Conservation (phyloP, 2,797 vertebrate genomes). For the Chaetodon trifasciatus region DNA sequence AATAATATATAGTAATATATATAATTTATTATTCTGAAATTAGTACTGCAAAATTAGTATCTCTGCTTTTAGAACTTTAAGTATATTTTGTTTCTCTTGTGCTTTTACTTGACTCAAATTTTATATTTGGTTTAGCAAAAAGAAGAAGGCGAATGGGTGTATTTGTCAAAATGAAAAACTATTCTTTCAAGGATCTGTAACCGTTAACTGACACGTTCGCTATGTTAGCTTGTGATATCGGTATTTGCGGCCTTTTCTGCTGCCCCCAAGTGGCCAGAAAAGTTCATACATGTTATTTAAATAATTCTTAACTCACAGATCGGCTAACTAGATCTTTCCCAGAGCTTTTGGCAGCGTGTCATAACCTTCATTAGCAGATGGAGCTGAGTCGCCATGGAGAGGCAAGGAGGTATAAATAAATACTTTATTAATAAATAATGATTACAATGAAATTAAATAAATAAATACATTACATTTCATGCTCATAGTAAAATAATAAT, state of each 20-base stretch:
- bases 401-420: neutral
- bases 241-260: neutral
- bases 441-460: neutral
- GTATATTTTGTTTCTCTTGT: too few relatives aligned
- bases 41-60: too few relatives aligned
- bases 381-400: neutral
- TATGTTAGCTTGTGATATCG: neutral
- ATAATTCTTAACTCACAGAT: neutral
- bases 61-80: too few relatives aligned
- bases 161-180: too few relatives aligned
- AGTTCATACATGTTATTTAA: neutral
- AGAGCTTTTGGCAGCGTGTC: neutral
- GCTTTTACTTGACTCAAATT: too few relatives aligned
- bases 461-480: constrained; percentile 12
- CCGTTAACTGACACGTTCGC: too few relatives aligned
- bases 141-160: too few relatives aligned
- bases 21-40: too few relatives aligned
- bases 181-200: too few relatives aligned
- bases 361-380: neutral
- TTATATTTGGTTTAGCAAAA: too few relatives aligned
- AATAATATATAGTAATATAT: too few relatives aligned
- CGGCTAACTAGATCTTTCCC: neutral
- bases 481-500: neutral
- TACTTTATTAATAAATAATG: constrained; percentile 31
- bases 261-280: neutral